Conservation (phyloP, 53 echinoderm and acorn worm genomes). For the Actinopyga echinites region DNA sequence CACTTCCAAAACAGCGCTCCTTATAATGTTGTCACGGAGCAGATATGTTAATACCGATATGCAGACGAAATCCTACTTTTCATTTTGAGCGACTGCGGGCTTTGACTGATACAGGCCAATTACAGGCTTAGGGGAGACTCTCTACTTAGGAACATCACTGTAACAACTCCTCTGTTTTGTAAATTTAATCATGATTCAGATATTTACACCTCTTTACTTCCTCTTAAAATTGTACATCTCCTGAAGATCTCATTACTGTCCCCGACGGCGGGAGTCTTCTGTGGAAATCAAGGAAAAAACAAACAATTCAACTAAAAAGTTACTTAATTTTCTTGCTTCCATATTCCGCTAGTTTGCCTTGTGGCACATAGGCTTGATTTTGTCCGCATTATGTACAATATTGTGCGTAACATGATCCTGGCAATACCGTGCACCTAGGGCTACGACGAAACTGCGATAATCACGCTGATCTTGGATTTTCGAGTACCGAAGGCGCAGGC, state of each 20-base stretch:
- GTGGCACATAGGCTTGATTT: constrained; percentile 12
- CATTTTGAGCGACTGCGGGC: too few relatives aligned
- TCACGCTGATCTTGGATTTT: constrained; percentile 27
- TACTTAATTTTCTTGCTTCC: constrained; percentile 21
- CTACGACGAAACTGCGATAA: constrained; percentile 6
- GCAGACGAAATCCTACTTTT: too few relatives aligned
- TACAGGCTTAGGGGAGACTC: constrained; percentile 17
- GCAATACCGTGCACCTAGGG: constrained; percentile 11
- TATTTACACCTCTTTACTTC: constrained; percentile 38
- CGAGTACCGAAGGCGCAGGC: constrained; percentile 42
- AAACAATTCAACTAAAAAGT: constrained; percentile 36
- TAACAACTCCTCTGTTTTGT: constrained; percentile 31
- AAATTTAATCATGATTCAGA: constrained; percentile 36
- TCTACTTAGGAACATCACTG: constrained; percentile 6
- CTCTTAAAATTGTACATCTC: constrained; percentile 25
- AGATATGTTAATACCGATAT: too few relatives aligned
- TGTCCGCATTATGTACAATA: constrained; percentile 36
- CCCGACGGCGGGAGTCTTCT: constrained; percentile 20
- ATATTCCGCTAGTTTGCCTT: constrained; percentile 24
- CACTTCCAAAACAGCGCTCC: too few relatives aligned
- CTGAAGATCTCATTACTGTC: constrained; percentile 23
- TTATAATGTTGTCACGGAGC: too few relatives aligned
- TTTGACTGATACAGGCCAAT: constrained; percentile 9
- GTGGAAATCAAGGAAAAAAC: constrained; percentile 4
- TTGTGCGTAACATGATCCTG: constrained; percentile 23